These are phyloP conservation scores for Psix sp. DNA, from an alignment of 1,140 invertebrate genomes.

Conservation along the genomic window DNA sequence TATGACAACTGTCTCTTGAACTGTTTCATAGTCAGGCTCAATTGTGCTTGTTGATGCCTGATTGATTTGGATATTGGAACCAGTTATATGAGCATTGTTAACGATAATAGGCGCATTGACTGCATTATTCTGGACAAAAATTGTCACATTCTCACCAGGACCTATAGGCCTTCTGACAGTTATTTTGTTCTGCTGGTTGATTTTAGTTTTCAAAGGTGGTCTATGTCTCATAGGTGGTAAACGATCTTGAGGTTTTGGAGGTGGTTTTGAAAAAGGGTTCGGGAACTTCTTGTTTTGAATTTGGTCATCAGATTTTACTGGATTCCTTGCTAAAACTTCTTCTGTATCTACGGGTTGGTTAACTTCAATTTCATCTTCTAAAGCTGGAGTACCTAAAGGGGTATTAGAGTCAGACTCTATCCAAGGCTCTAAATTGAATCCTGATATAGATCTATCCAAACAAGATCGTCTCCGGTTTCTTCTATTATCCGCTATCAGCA, in stretches of 20 bases:
- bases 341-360: no score
- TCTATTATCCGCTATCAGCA: constrained; percentile 81
- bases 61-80: constrained; percentile 55
- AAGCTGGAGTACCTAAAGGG: neutral
- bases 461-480: constrained; percentile 83
- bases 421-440: constrained; percentile 82
- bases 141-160: constrained; percentile 67
- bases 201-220: constrained; percentile 64
- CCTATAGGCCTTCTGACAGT: constrained; percentile 64
- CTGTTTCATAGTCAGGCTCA: constrained; percentile 5
- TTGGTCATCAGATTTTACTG: constrained; percentile 11
- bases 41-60: constrained; percentile 21
- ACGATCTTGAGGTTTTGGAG: constrained; percentile 10
- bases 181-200: constrained; percentile 71
- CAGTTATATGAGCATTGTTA: constrained; percentile 64
- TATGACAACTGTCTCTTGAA: neutral
- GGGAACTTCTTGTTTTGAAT: constrained; percentile 27
- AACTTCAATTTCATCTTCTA: no score
- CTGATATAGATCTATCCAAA: constrained; percentile 83
- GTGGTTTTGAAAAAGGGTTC: constrained; percentile 22
- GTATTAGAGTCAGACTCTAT: constrained; percentile 64
- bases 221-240: constrained; percentile 21
- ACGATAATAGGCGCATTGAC: constrained; percentile 70
- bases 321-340: constrained; percentile 28
- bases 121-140: constrained; percentile 70